Evolutionary conservation across 2,888 invertebrate genomes (phyloP), one percentile per base, ranked within the genome.

Genomic region (Drosophila picticornis): DNA sequence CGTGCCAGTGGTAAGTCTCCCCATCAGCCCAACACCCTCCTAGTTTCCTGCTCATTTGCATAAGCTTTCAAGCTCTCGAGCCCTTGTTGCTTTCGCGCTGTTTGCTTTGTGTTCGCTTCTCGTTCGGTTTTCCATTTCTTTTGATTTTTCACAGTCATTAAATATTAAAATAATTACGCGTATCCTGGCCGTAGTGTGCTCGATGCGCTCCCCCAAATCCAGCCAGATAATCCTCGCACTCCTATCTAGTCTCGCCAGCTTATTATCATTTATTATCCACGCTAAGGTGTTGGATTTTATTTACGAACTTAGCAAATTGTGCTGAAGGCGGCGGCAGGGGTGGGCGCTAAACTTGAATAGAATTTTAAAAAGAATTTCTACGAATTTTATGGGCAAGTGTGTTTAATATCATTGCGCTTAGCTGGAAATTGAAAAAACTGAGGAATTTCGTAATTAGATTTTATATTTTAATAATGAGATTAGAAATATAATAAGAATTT

Each of bases 1-100:
- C 75, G 92, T 92, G 73, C 84, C 89, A 84, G 91, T 92, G 92
- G 92, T 92, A 82, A 92, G 91, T 91, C 56, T 51, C 25, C 27
- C 7, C 19, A 9, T 25, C 16, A 46, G 7, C 19, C 13, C 5
- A 2, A 7, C 3, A 7, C 19, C 2, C 50, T n/a, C 27, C 16
- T 36, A 19, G 27, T 55, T 62, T 52, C 11, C 46, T 56, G 48
- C 53, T 51, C 64, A 76, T 82, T 81, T 75, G 66, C 81, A 84
- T 81, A 73, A 64, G 63, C 73, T 63, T 50, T 63, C 25, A 34
- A 32, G 32, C 34, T 32, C 40, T 55, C 32, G 10, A 25, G 43
- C 34, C 40, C 32, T 36, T 25, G 29, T 38, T 46, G 57, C 27
- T 59, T 58, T 55, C 25, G n/a, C 38, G 50, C 19, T 40, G 32